Conservation (phyloP, 2,888 invertebrate genomes). For the Hirudinaria manillensis region DNA sequence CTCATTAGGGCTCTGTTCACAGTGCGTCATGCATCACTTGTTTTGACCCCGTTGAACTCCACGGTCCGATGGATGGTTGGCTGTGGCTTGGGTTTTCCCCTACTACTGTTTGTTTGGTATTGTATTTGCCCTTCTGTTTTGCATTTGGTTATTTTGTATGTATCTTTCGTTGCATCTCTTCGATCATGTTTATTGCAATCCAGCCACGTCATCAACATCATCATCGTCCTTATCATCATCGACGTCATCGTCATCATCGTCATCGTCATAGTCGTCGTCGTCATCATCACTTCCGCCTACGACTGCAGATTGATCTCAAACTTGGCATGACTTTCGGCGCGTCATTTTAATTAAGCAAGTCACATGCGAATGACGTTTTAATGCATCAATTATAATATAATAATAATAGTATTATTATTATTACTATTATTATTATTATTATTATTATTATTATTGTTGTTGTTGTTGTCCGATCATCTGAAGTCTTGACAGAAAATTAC, state of each 20-base stretch:
- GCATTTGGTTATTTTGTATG: too few species aligned
- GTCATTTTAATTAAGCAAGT: too few species aligned
- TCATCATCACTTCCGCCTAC: background rate
- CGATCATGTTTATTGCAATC: too few species aligned
- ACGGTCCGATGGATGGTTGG: slow-evolving; percentile 1
- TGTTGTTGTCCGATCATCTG: too few species aligned
- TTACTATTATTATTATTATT: background rate
- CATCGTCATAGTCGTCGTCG: slow-evolving; percentile 26
- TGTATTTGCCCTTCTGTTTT: too few species aligned
- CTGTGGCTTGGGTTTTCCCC: background rate
- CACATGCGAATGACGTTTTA: too few species aligned
- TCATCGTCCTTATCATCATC: slow-evolving; percentile 13
- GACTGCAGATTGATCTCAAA: too few species aligned
- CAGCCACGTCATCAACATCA: background rate
- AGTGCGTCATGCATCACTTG: slow-evolving; percentile 8
- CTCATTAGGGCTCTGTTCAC: slow-evolving; percentile 14
- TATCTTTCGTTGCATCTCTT: too few species aligned
- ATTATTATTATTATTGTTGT: background rate
- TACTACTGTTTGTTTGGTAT: too few species aligned
- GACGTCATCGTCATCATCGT: slow-evolving; percentile 25
- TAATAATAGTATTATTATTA: background rate
- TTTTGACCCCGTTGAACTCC: background rate
- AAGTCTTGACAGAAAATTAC: too few species aligned
- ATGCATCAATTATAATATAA: too few species aligned
- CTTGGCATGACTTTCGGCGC: too few species aligned